phyloP scores from a whole-genome alignment of 2,888 invertebrate genomes.

The Dryadula phaetusa region DNA sequence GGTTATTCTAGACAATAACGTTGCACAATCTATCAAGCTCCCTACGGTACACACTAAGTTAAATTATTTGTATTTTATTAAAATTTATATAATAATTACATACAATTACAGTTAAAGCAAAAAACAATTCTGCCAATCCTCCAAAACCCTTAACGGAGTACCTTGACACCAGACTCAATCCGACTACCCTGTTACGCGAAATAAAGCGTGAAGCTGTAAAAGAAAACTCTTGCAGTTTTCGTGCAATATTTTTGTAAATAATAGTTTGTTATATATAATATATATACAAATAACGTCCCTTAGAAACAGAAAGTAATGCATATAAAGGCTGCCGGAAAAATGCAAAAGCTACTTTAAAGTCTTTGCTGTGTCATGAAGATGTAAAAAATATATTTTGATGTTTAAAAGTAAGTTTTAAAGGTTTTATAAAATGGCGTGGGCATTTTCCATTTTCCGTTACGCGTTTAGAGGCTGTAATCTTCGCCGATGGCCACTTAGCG shows the following conservation, averaged over 20 bases:
- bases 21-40: not conserved
- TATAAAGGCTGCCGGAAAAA: not conserved
- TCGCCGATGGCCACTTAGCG: conserved; percentile 22
- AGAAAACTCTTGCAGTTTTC: too few relatives aligned
- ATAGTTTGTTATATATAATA: too few relatives aligned
- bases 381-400: conserved; percentile 2
- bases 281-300: not conserved
- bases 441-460: conserved; percentile 22
- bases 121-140: too few relatives aligned
- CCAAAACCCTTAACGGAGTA: too few relatives aligned
- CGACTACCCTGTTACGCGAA: too few relatives aligned
- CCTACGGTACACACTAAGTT: not conserved
- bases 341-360: not conserved
- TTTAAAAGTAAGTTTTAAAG: conserved; percentile 7
- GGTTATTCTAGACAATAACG: not conserved
- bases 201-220: too few relatives aligned
- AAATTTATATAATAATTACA: too few relatives aligned
- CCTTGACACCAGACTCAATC: too few relatives aligned
- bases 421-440: conserved; percentile 24
- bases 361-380: not conserved
- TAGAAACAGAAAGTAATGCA: not conserved
- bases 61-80: too few relatives aligned
- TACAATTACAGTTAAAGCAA: too few relatives aligned
- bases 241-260: too few relatives aligned
- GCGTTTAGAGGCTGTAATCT: conserved; percentile 26